Evolutionary conservation across 2,888 invertebrate genomes (phyloP).

Genomic region (Lasioglossum marginatum): DNA sequence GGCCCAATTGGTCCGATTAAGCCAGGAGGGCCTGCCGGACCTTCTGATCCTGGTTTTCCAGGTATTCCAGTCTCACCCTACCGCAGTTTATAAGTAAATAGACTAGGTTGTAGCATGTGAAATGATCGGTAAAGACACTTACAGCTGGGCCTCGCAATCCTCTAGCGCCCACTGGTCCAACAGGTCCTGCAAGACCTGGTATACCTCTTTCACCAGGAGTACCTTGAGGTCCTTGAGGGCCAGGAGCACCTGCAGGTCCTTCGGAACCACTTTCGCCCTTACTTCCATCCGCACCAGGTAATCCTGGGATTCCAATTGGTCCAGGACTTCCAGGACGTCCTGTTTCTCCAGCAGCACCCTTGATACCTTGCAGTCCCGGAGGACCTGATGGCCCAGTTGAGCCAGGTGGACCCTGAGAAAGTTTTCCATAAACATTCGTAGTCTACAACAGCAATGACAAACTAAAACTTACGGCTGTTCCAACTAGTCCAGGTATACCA

Average conservation of each 20-base stretch:
- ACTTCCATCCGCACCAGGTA: conserved; percentile 89
- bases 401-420: conserved; percentile 89
- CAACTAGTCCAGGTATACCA: conserved; percentile 91
- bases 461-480: conserved; percentile 86
- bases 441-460: not conserved
- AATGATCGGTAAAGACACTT: conserved; percentile 68
- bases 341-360: conserved; percentile 89
- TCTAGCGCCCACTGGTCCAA: conserved; percentile 88
- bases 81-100: not conserved
- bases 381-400: conserved; percentile 89
- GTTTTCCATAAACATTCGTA: not conserved
- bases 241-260: conserved; percentile 89
- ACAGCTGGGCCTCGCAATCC: conserved; percentile 89
- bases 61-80: conserved; percentile 90
- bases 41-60: conserved; percentile 91
- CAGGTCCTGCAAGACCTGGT: conserved; percentile 88
- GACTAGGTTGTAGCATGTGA: not conserved
- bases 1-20: conserved; percentile 89
- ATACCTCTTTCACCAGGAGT: conserved; percentile 89
- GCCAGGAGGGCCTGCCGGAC: conserved; percentile 89
- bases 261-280: conserved; percentile 91
- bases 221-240: conserved; percentile 90
- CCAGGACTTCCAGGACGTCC: conserved; percentile 90
- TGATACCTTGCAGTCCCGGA: conserved; percentile 89
- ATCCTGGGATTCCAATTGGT: conserved; percentile 89